Evolutionary conservation across 2,113 vertebrate species (phyloP).

Genomic region (Mobula hypostoma): DNA sequence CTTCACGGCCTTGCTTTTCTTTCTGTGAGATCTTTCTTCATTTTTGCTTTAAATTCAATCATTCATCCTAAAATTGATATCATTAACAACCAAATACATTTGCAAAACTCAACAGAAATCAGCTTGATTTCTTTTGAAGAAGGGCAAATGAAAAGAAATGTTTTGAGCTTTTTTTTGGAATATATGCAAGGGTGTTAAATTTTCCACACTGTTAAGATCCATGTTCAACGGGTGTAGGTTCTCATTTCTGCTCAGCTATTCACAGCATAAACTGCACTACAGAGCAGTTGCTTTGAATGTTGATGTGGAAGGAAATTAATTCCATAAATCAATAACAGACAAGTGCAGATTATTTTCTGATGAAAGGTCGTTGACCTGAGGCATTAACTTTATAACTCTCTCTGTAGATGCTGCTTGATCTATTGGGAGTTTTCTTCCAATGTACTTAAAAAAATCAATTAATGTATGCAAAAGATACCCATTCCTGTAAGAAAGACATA

Average conservation of each 20-base stretch:
- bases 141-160: background rate
- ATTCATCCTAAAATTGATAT: background rate
- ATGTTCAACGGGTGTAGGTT: background rate
- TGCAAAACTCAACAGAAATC: background rate
- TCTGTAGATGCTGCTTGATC: no score
- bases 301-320: background rate
- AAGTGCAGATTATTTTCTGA: slow-evolving; percentile 6
- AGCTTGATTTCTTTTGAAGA: background rate
- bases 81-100: background rate
- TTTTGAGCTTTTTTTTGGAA: background rate
- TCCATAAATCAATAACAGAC: background rate
- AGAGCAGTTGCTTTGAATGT: background rate
- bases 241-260: background rate
- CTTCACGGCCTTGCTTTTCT: no score
- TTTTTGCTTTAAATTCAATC: background rate
- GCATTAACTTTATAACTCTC: background rate
- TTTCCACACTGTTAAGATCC: background rate
- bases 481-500: no score
- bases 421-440: no score
- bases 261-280: background rate
- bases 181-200: no score
- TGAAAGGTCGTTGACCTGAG: background rate
- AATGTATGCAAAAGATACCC: no score
- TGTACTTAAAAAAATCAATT: no score
- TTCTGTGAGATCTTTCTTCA: background rate